Evolutionary conservation across 1,140 invertebrate species (phyloP).

Genomic region (Anastrepha obliqua): DNA sequence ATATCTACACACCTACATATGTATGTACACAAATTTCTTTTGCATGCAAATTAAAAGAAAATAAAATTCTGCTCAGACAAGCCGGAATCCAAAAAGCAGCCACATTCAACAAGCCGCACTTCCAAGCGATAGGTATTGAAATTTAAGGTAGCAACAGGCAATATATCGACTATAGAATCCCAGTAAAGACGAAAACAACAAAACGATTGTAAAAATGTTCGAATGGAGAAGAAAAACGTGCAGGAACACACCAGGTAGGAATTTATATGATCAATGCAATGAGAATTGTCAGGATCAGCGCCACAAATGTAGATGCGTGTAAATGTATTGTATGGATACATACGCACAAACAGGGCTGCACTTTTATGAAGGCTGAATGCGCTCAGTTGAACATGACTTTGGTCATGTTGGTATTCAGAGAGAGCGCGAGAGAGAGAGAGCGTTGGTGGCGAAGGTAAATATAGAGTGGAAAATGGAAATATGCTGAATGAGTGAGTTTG

Average conservation of each 20-base stretch:
- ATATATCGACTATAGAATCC: neutral
- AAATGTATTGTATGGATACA: neutral
- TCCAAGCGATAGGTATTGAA: neutral
- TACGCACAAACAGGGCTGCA: no score
- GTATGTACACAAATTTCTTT: neutral
- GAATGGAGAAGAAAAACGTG: neutral
- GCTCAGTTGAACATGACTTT: conserved; percentile 6
- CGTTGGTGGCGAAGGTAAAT: neutral
- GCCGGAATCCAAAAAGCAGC: neutral
- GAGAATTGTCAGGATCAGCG: conserved; percentile 9
- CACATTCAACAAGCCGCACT: neutral
- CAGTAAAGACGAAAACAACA: neutral
- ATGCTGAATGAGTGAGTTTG: neutral
- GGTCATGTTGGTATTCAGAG: neutral
- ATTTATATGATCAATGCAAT: neutral
- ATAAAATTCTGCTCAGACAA: neutral
- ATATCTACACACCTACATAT: neutral
- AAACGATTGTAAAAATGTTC: neutral
- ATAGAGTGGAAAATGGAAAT: neutral
- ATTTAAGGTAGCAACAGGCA: conserved; percentile 54
- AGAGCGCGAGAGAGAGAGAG: neutral
- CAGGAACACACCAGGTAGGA: neutral
- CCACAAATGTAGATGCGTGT: neutral
- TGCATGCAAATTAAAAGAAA: neutral
- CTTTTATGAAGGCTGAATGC: no score